These are phyloP conservation scores for Gallinago jamesoni DNA, from an alignment of 2,113 vertebrate species.

Conservation along the genomic window DNA sequence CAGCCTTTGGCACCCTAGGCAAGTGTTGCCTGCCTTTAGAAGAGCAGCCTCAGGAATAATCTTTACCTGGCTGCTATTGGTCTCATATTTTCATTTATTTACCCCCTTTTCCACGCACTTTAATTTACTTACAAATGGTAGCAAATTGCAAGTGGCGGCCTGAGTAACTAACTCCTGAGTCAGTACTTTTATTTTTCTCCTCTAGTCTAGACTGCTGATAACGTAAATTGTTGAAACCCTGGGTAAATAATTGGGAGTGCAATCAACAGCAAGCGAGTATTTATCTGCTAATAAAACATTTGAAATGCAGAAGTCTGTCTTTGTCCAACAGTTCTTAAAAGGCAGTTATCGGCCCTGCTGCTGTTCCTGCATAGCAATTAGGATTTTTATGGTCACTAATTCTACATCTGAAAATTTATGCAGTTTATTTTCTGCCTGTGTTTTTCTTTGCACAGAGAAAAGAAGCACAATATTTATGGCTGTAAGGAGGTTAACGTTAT, in stretches of 20 bases:
- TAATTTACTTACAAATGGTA: slow-evolving; percentile 40
- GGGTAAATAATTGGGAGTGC: slow-evolving; percentile 46
- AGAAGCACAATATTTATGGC: neutral
- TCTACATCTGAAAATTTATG: slow-evolving; percentile 43
- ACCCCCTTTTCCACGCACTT: slow-evolving; percentile 6
- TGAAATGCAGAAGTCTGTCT: slow-evolving; percentile 50
- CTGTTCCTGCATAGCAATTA: slow-evolving; percentile 46
- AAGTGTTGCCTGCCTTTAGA: slow-evolving; percentile 14
- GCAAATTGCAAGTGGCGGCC: slow-evolving; percentile 43
- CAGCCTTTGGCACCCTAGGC: slow-evolving; percentile 47
- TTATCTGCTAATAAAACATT: slow-evolving; percentile 61
- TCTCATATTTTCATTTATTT: slow-evolving; percentile 49
- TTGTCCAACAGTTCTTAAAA: slow-evolving; percentile 46
- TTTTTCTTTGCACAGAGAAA: neutral
- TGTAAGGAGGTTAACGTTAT: neutral
- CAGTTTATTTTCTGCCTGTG: slow-evolving; percentile 32
- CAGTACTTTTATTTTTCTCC: slow-evolving; percentile 30
- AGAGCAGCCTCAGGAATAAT: slow-evolving; percentile 55
- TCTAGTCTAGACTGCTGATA: slow-evolving; percentile 59
- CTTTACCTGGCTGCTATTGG: slow-evolving; percentile 42
- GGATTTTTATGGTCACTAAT: slow-evolving; percentile 60
- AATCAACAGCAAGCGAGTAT: slow-evolving; percentile 22
- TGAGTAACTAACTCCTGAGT: slow-evolving; percentile 41
- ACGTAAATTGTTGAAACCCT: slow-evolving; percentile 49
- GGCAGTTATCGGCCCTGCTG: slow-evolving; percentile 38